Evolutionary conservation across 2,888 invertebrate genomes (phyloP), one percentile per base, ranked within the genome.

Genomic region (Dryobotodes eremita): DNA sequence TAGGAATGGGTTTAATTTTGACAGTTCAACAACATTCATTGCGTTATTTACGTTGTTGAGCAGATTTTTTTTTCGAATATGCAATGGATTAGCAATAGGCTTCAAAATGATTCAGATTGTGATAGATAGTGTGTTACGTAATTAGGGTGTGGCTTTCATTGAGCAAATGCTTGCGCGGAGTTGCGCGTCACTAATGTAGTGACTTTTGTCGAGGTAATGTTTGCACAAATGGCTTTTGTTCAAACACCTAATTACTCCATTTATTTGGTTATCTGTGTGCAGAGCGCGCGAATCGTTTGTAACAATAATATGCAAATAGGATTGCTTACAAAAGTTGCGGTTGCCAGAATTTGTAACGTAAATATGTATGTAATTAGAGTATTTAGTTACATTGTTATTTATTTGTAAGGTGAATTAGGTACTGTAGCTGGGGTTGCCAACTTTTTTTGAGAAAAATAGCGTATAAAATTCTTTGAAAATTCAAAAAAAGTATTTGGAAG

Each of bases 241-340:
- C 11, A 42, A 36, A 57, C 36, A 73, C 10, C 26, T 59, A 46
- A 64, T 57, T 5, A 77, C 72, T 85, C 85, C 82, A 83, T 81
- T 73, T n/a, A 11, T 55, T 71, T 20, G 1, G 11, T 69, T 64
- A 69, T 80, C 84, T 53, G 55, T 66, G 68, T 62, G 20, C 31
- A 17, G 13, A 64, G 50, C 78, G 64, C 65, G 76, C 80, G 48
- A 76, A 77, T 78, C 62, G 80, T 78, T 80, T 74, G 74, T 70
- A 80, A 78, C 77, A 81, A 74, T 79, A 75, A 83, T n/a, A 85
- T 83, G 76, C 83, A 86, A 86, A 85, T 77, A 83, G 48, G 4
- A 55, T 76, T 72, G 79, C 36, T 77, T 65, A 83, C 70, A 71
- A 82, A 79, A 65, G 26, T 26, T 31, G 15, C 57, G 64, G 46